Conservation (phyloP, 2,113 vertebrate species). For the Nothobranchius furzeri region DNA sequence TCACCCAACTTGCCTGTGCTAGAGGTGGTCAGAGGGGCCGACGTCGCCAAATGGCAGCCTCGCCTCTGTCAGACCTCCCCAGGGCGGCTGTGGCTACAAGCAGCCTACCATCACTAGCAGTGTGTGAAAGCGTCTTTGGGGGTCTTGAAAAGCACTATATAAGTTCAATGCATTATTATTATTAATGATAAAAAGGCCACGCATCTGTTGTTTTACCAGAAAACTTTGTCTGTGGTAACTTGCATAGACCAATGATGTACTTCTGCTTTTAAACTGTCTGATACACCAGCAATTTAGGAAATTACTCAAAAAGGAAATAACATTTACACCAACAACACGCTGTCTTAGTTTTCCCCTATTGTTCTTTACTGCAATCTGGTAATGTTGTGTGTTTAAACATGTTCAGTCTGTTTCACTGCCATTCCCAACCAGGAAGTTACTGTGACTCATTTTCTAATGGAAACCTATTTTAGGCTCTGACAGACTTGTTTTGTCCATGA, state of each 20-base stretch:
- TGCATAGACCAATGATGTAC: neutral
- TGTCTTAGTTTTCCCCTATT: slow-evolving; percentile 19
- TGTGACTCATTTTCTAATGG: neutral
- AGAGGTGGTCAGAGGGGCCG: too few relatives aligned
- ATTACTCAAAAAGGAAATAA: slow-evolving; percentile 44
- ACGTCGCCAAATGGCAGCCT: too few relatives aligned
- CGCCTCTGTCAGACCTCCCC: too few relatives aligned
- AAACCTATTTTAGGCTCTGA: neutral
- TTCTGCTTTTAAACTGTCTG: slow-evolving; percentile 22
- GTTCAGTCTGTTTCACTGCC: neutral
- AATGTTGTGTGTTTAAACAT: neutral
- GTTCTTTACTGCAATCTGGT: slow-evolving; percentile 10
- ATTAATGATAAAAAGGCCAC: neutral
- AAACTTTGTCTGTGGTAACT: neutral
- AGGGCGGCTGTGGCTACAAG: too few relatives aligned
- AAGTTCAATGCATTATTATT: too few relatives aligned
- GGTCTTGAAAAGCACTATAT: too few relatives aligned
- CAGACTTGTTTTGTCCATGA: neutral
- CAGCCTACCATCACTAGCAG: too few relatives aligned
- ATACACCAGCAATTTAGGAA: slow-evolving; percentile 37
- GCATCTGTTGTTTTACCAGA: neutral
- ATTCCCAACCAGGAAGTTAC: neutral
- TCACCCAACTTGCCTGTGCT: too few relatives aligned
- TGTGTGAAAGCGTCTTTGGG: too few relatives aligned
- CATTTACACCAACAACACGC: slow-evolving; percentile 16